Evolutionary conservation across 2,113 vertebrate species (phyloP), one percentile per base, ranked within the genome.

Genomic region (Austrofundulus limnaeus): DNA sequence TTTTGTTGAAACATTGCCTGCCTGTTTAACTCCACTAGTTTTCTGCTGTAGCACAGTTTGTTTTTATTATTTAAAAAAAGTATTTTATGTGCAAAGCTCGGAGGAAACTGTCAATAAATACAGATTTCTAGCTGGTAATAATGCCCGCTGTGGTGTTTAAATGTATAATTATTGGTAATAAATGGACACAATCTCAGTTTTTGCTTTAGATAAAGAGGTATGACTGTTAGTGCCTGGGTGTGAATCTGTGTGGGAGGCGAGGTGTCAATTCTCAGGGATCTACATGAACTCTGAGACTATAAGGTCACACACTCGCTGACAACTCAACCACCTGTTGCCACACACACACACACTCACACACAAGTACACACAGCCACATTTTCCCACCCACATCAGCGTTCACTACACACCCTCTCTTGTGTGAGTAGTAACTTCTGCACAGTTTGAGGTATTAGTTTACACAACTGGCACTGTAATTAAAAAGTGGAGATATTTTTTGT

Each of bases 321-420:
- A 85, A 69, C 76, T 78, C 80, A 77, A 69, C 85, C 85, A 82
- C 84, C 85, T 84, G 78, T 86, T 77, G 38, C 11, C 51, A 64
- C 59, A 58, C 65, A 55, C 73, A 21, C 54, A 17, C 43, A 57
- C 25, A 24, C 51, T 57, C 65, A 52, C 49, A 80, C 43, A 75
- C 62, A 66, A 34, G 43, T 45, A 19, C 60, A 61, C 28, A 74
- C 46, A 52, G 59, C 56, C 31, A 12, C 73, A 71, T 61, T 45
- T 57, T 62, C 75, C 68, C 81, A 77, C 65, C 38, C 72, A 53
- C 61, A 55, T 52, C 49, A 55, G 61, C 43, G 61, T 67, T 71
- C 48, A 70, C 14, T 0, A 23, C 71, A 72, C 70, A 50, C 72
- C 61, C 52, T 62, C 34, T 58, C 75, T 86, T 70, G 0, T 67